phyloP scores from a whole-genome alignment of 2,888 invertebrate genomes.

The Proisotoma minuta region DNA sequence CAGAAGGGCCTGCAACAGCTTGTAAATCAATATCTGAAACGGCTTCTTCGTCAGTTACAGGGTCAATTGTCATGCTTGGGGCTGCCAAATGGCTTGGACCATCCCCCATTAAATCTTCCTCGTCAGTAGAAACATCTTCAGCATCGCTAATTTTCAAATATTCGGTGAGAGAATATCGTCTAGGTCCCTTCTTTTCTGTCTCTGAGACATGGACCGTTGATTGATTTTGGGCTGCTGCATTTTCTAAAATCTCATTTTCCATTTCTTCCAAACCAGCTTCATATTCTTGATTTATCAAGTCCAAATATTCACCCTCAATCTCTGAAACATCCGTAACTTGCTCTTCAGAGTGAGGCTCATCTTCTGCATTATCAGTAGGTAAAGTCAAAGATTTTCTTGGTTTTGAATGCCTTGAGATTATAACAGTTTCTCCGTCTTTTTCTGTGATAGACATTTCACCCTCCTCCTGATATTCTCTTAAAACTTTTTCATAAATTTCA shows the following conservation, averaged over 20 bases:
- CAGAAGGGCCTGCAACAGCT: neutral
- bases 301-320: slow-evolving; percentile 17
- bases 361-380: neutral
- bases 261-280: neutral
- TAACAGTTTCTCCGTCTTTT: slow-evolving; percentile 31
- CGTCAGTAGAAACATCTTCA: slow-evolving; percentile 54
- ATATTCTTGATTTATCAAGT: neutral
- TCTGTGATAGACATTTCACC: slow-evolving; percentile 34
- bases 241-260: neutral
- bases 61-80: slow-evolving; percentile 31
- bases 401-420: slow-evolving; percentile 16
- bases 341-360: neutral
- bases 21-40: slow-evolving; percentile 22
- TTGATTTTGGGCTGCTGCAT: too few relatives aligned
- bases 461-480: slow-evolving; percentile 27
- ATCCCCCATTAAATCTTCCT: slow-evolving; percentile 55
- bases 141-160: slow-evolving; percentile 49
- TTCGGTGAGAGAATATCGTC: slow-evolving; percentile 4
- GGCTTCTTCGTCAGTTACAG: slow-evolving; percentile 37
- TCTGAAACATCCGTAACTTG: slow-evolving; percentile 26
- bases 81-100: slow-evolving; percentile 13
- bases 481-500: slow-evolving; percentile 26
- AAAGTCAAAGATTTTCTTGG: neutral
- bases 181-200: neutral
- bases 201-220: neutral